A percentile compares a stretch with the other conserved stretches of the same genome.
phyloP scores from a whole-genome alignment of 2,888 invertebrate genomes.

The Xylocampa areola region DNA sequence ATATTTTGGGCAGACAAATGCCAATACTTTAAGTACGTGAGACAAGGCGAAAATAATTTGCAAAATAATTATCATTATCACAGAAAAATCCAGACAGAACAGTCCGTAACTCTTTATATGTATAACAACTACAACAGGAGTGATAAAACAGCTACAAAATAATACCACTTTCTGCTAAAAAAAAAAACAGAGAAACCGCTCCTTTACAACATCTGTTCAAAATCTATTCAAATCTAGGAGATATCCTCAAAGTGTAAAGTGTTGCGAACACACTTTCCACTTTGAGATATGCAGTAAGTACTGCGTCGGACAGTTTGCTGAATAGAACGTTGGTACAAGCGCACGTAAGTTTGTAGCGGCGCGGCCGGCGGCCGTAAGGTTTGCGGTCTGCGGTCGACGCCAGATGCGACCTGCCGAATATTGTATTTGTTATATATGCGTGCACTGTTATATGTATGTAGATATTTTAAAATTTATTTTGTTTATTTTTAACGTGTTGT shows the following conservation, averaged over 20 bases:
- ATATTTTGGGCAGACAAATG: too few species aligned
- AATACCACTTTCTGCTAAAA: too few species aligned
- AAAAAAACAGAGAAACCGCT: too few species aligned
- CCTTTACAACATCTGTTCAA: neutral
- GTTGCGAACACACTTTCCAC: conserved; percentile 52
- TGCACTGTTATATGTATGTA: neutral
- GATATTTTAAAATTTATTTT: neutral
- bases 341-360: conserved; percentile 37
- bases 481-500: too few species aligned
- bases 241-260: conserved; percentile 31
- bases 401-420: conserved; percentile 41
- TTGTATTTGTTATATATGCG: conserved; percentile 17
- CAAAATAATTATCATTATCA: too few species aligned
- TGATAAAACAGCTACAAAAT: too few species aligned
- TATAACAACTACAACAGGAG: too few species aligned
- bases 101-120: too few species aligned
- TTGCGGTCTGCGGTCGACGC: conserved; percentile 31
- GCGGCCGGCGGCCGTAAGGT: conserved; percentile 14
- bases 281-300: conserved; percentile 67
- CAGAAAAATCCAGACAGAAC: too few species aligned
- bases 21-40: too few species aligned
- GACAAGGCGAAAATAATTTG: too few species aligned
- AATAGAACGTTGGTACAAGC: conserved; percentile 43
- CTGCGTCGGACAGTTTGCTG: conserved; percentile 52
- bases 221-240: conserved; percentile 12